These are phyloP conservation scores for Spizaetus ornatus DNA, from an alignment of 2,113 vertebrate species.

Conservation along the genomic window DNA sequence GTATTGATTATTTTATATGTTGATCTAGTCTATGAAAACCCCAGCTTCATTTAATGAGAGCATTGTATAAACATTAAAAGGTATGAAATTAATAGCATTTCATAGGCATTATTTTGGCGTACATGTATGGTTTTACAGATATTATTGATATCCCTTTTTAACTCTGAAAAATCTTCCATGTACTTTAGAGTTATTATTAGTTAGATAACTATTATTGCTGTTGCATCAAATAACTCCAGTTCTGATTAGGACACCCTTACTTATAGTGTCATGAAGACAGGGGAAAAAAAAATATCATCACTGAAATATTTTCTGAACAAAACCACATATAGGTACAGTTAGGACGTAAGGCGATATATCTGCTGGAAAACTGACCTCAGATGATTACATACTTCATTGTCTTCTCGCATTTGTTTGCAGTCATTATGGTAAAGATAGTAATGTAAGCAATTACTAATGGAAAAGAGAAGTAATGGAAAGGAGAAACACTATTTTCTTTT, in stretches of 20 bases:
- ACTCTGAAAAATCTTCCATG: neutral
- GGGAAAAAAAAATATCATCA: too few species aligned
- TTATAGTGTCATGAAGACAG: neutral
- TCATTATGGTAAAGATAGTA: neutral
- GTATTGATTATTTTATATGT: neutral
- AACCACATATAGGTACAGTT: neutral
- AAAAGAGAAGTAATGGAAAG: neutral
- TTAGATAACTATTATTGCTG: neutral
- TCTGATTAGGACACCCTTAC: neutral
- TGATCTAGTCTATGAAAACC: neutral
- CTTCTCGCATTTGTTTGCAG: neutral
- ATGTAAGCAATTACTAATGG: too few species aligned
- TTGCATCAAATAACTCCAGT: neutral
- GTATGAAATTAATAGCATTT: neutral
- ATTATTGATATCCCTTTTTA: neutral
- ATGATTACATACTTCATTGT: neutral
- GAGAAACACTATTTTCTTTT: neutral
- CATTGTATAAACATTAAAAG: neutral
- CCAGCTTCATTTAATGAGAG: neutral
- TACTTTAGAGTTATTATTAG: neutral
- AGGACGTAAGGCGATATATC: neutral
- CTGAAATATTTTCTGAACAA: neutral
- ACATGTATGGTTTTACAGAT: neutral
- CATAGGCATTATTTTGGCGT: neutral
- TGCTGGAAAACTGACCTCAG: neutral